A percentile compares a stretch with the other conserved stretches of the same genome.
phyloP scores from a whole-genome alignment of 2,888 invertebrate genomes.

The Eristalinus aeneus region DNA sequence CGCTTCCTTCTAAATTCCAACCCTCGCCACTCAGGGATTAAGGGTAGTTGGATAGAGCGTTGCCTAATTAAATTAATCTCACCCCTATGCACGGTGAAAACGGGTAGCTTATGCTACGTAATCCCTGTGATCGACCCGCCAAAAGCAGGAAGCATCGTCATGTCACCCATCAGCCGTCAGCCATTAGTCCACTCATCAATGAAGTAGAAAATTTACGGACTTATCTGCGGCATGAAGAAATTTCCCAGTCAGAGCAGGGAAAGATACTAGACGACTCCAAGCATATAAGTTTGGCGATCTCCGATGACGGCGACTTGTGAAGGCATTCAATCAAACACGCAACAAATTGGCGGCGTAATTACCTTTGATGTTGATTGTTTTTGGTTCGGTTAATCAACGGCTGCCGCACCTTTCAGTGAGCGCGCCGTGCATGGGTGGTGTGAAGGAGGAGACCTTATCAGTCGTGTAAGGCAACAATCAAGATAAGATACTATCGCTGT shows the following conservation, averaged over 20 bases:
- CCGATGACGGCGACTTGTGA: constrained; percentile 54
- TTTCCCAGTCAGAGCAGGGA: neutral
- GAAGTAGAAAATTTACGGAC: neutral
- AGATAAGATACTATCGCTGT: constrained; percentile 66
- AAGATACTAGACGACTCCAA: neutral
- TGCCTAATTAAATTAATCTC: constrained; percentile 66
- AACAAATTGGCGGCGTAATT: constrained; percentile 79
- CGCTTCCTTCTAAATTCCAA: neutral
- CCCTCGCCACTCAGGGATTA: constrained; percentile 39
- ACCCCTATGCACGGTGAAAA: constrained; percentile 44
- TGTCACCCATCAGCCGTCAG: neutral
- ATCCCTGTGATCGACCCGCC: constrained; percentile 11
- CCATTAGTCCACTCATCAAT: neutral
- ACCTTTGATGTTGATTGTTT: constrained; percentile 79
- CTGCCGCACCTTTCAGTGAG: constrained; percentile 67
- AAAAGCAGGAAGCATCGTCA: neutral
- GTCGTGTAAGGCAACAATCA: constrained; percentile 68
- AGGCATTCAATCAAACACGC: constrained; percentile 66
- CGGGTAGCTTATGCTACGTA: constrained; percentile 31
- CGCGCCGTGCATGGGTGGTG: constrained; percentile 18
- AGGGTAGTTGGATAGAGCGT: constrained; percentile 30
- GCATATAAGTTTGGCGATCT: constrained; percentile 36
- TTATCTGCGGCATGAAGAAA: constrained; percentile 20
- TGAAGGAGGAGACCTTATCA: constrained; percentile 60
- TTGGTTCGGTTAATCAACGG: constrained; percentile 73